These are phyloP conservation scores for Creontiades dilutus DNA, from an alignment of 2,888 invertebrate species.

Conservation along the genomic window DNA sequence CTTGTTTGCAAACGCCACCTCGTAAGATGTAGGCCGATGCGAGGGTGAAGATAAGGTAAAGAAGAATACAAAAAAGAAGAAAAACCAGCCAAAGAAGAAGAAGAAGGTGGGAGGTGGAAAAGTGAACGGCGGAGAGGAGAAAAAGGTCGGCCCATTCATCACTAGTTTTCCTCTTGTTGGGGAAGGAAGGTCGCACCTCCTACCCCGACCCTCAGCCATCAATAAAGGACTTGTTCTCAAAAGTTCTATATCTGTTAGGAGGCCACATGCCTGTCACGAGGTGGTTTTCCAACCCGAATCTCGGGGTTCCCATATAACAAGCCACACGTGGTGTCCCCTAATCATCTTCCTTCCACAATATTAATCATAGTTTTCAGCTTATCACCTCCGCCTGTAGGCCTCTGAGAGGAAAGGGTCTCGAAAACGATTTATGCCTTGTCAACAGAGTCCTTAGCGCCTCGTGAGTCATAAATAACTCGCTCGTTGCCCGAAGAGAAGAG, in stretches of 20 bases:
- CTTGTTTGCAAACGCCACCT: slow-evolving; percentile 64
- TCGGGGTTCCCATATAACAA: slow-evolving; percentile 30
- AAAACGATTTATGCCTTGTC: slow-evolving; percentile 67
- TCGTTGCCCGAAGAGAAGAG: slow-evolving; percentile 41
- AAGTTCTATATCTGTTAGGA: slow-evolving; percentile 62
- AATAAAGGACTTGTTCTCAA: slow-evolving; percentile 65
- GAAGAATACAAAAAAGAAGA: background rate
- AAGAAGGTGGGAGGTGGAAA: background rate
- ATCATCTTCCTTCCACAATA: slow-evolving; percentile 55
- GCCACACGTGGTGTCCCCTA: slow-evolving; percentile 60
- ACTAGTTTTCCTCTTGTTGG: slow-evolving; percentile 49
- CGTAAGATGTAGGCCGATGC: slow-evolving; percentile 67
- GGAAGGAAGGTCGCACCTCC: slow-evolving; percentile 23
- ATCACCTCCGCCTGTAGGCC: background rate
- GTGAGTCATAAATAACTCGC: slow-evolving; percentile 60
- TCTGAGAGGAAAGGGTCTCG: background rate
- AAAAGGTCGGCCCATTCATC: slow-evolving; percentile 59
- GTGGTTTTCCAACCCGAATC: slow-evolving; percentile 8
- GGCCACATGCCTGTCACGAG: slow-evolving; percentile 59
- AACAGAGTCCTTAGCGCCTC: slow-evolving; percentile 63
- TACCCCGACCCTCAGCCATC: slow-evolving; percentile 22
- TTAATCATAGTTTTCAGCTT: slow-evolving; percentile 55
- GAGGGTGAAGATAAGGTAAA: slow-evolving; percentile 62
- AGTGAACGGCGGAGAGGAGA: slow-evolving; percentile 35
- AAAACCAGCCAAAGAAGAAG: slow-evolving; percentile 4